Evolutionary conservation across 2,797 vertebrate genomes (phyloP).

Genomic region (Acomys russatus): DNA sequence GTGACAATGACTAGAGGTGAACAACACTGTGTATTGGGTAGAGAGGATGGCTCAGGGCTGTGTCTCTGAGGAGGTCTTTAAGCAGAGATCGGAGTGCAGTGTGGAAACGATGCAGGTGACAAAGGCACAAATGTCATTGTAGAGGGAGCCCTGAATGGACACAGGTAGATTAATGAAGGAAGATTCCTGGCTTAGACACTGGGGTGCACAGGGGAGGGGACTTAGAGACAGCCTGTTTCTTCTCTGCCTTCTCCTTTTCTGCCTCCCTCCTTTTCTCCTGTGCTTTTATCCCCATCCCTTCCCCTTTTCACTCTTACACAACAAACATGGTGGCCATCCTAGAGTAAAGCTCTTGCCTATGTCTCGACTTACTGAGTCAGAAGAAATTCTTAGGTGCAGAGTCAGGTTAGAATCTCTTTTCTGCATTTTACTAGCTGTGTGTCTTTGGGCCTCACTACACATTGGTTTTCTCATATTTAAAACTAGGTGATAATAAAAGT

Average conservation of each 20-base stretch:
- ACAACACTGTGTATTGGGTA: rapidly evolving
- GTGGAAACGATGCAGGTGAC: neutral
- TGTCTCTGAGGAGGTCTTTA: neutral
- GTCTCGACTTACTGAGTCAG: neutral
- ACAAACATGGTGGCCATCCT: neutral
- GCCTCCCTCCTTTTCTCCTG: too few relatives aligned
- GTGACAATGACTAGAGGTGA: neutral
- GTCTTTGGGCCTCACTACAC: neutral
- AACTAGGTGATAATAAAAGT: neutral
- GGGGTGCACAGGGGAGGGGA: neutral
- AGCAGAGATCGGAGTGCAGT: neutral
- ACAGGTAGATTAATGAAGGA: neutral
- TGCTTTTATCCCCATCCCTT: neutral
- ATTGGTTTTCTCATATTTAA: neutral
- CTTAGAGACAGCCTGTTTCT: neutral
- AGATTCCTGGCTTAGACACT: neutral
- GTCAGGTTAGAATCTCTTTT: neutral
- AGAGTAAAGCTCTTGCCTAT: neutral
- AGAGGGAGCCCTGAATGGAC: neutral
- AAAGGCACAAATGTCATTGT: neutral
- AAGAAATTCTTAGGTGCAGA: neutral
- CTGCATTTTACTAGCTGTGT: neutral
- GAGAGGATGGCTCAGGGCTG: neutral
- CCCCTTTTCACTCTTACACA: neutral
- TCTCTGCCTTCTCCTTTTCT: too few relatives aligned